Evolutionary conservation across 2,888 invertebrate genomes (phyloP).

Genomic region (Nasonovia ribisnigri): DNA sequence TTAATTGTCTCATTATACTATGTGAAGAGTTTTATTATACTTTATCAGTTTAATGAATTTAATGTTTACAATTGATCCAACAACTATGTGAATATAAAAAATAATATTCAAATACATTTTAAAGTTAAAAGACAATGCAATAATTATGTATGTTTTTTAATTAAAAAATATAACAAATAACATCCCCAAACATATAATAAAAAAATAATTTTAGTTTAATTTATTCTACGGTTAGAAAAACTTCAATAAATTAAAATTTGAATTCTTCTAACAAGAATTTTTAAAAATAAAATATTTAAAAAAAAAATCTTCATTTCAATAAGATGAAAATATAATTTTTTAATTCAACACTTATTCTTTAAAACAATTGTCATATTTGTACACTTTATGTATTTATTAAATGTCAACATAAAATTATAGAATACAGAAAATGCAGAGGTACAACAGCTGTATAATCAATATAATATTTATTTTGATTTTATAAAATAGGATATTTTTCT

Average conservation of each 20-base stretch:
- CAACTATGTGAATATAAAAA: not conserved
- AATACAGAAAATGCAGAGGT: conserved; percentile 25
- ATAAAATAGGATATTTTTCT: conserved; percentile 41
- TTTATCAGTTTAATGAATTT: not conserved
- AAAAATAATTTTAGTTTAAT: not conserved
- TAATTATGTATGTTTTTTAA: not conserved
- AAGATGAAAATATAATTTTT: not conserved
- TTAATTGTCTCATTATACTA: not conserved
- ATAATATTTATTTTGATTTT: conserved; percentile 37
- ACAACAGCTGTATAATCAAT: conserved; percentile 6
- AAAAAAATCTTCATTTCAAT: not conserved
- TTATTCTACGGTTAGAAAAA: not conserved
- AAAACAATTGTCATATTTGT: not conserved
- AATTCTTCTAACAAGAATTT: not conserved
- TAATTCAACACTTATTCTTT: not conserved
- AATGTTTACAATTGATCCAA: not conserved
- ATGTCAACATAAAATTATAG: conserved; percentile 18
- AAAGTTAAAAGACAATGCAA: not conserved
- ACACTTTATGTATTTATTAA: conserved; percentile 8
- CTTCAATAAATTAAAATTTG: not conserved
- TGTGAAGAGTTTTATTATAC: not conserved
- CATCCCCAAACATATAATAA: not conserved
- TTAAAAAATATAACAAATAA: not conserved
- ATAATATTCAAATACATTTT: not conserved
- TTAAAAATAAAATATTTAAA: not conserved